Percentiles rank a stretch among this genome's conserved stretches.
Conservation (phyloP, 2,113 vertebrate species). For the Hippocampus abdominalis region DNA sequence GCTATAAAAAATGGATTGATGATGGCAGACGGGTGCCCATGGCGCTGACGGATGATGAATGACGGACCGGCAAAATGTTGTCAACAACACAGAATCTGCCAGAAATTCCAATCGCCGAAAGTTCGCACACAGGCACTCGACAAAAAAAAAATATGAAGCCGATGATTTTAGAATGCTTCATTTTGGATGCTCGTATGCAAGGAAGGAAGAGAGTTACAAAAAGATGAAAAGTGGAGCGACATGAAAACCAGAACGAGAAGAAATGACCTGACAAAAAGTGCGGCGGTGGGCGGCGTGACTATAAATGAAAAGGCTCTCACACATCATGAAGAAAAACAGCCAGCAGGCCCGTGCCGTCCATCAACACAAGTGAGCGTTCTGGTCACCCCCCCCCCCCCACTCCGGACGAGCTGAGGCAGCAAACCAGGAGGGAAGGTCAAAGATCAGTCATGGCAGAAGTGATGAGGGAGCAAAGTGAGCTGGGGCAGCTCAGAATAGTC, state of each 20-base stretch:
- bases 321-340: constrained; percentile 30
- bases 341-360: constrained; percentile 43
- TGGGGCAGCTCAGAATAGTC: constrained; percentile 6
- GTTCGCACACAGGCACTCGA: background rate
- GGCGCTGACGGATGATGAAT: no score
- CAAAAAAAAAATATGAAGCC: background rate
- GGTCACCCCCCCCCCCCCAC: background rate
- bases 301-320: constrained; percentile 33
- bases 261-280: constrained; percentile 12
- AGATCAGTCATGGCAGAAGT: constrained; percentile 55
- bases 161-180: background rate
- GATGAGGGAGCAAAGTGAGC: constrained; percentile 12
- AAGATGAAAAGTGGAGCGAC: background rate
- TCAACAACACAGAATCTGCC: no score
- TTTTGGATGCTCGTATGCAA: background rate
- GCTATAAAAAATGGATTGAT: no score
- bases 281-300: constrained; percentile 15
- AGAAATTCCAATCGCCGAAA: no score
- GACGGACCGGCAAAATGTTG: no score
- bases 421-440: constrained; percentile 43
- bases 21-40: no score
- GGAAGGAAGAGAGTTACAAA: background rate
- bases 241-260: constrained; percentile 1
- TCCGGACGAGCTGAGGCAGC: constrained; percentile 57
- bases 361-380: constrained; percentile 40